These are phyloP conservation scores for Andrena hattorfiana DNA, from an alignment of 2,888 invertebrate genomes.

Conservation along the genomic window DNA sequence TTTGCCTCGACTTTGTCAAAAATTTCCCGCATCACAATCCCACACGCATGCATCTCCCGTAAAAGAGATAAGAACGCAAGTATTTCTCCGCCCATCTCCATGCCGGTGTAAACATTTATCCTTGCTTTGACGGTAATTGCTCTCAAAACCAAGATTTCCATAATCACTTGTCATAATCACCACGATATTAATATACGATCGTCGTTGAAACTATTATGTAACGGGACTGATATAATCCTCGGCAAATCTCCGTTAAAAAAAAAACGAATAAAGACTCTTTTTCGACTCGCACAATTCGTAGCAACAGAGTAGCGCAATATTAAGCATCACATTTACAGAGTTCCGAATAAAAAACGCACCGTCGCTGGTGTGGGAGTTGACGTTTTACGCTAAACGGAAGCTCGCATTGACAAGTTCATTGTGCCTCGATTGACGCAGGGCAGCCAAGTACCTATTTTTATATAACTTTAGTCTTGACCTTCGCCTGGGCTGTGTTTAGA, in stretches of 20 bases:
- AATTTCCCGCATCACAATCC: constrained; percentile 7
- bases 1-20: constrained; percentile 33
- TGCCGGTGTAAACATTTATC: constrained; percentile 25
- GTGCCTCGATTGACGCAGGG: constrained; percentile 43
- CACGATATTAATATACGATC: constrained; percentile 41
- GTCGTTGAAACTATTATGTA: constrained; percentile 32
- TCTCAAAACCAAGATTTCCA: constrained; percentile 2
- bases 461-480: constrained; percentile 62
- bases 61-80: background rate
- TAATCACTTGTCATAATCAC: constrained; percentile 29
- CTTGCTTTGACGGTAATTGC: constrained; percentile 5
- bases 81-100: background rate
- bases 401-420: constrained; percentile 62
- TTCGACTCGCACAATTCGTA: background rate
- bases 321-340: background rate
- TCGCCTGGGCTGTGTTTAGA: constrained; percentile 39
- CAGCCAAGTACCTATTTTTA: constrained; percentile 60
- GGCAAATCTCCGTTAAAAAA: constrained; percentile 11
- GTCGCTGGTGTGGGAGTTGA: background rate
- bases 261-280: no score
- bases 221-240: constrained; percentile 9
- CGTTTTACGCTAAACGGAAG: constrained; percentile 15
- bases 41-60: background rate
- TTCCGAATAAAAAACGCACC: background rate
- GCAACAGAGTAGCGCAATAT: background rate